Evolutionary conservation across 2,888 invertebrate species (phyloP).

Genomic region (Microdon myrmicae): DNA sequence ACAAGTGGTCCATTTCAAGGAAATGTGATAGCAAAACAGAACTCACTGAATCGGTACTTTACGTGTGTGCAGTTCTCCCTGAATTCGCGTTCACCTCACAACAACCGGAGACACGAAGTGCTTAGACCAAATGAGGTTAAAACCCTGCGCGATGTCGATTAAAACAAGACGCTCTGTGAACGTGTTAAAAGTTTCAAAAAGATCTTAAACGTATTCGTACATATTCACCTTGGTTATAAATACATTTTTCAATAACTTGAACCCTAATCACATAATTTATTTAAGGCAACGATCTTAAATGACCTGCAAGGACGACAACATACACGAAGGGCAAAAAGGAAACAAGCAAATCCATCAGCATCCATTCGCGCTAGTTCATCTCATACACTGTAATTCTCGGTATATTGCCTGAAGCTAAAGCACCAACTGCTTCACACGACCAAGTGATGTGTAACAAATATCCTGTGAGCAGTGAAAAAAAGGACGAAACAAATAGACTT

Average conservation of each 20-base stretch:
- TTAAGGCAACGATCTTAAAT: slow-evolving; percentile 12
- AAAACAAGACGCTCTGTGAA: no score
- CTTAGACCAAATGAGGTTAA: no score
- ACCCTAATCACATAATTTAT: slow-evolving; percentile 16
- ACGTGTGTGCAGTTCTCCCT: not conserved
- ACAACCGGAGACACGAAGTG: no score
- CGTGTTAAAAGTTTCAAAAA: no score
- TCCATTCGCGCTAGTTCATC: slow-evolving; percentile 30
- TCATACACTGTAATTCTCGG: slow-evolving; percentile 22
- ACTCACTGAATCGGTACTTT: slow-evolving; percentile 15
- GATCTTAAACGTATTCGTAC: no score
- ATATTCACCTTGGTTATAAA: no score
- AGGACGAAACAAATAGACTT: slow-evolving; percentile 42
- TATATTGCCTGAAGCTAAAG: slow-evolving; percentile 21
- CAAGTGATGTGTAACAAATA: slow-evolving; percentile 28
- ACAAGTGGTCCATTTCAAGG: slow-evolving; percentile 40
- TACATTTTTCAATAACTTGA: no score
- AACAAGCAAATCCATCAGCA: slow-evolving; percentile 26
- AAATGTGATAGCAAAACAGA: slow-evolving; percentile 36
- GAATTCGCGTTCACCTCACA: slow-evolving; percentile 12
- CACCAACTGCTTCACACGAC: slow-evolving; percentile 4
- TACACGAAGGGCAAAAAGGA: slow-evolving; percentile 16
- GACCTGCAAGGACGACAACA: slow-evolving; percentile 16
- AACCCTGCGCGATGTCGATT: no score
- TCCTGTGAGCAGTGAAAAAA: slow-evolving; percentile 45